These are phyloP conservation scores for Gymnorhina tibicen DNA, from an alignment of 2,113 vertebrate species.

Conservation along the genomic window DNA sequence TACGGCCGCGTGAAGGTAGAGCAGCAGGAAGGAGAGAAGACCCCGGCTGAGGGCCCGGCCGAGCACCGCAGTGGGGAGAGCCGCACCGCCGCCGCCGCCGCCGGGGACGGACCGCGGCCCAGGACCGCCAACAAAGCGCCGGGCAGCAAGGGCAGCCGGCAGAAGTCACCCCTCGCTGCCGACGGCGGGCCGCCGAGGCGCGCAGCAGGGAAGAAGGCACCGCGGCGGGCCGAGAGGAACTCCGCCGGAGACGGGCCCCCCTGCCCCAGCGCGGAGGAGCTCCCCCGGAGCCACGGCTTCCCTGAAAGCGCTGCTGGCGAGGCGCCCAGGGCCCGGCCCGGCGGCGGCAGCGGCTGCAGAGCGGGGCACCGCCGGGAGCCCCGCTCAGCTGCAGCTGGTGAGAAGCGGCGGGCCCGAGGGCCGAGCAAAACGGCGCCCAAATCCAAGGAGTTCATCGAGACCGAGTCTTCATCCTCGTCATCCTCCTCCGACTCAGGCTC, in stretches of 20 bases:
- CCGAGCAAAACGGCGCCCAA: constrained; percentile 69
- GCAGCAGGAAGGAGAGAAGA: constrained; percentile 68
- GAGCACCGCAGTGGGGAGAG: constrained; percentile 71
- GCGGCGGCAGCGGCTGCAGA: constrained; percentile 46
- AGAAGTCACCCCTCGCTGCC: constrained; percentile 75
- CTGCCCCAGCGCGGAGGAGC: constrained; percentile 61
- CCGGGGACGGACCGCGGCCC: constrained; percentile 73
- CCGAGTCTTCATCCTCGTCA: constrained; percentile 74
- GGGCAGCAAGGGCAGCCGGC: constrained; percentile 71
- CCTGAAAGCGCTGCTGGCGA: constrained; percentile 13
- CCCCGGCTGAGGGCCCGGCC: constrained; percentile 64
- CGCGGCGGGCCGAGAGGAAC: constrained; percentile 61
- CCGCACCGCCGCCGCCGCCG: constrained; percentile 25
- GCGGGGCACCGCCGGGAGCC: constrained; percentile 57
- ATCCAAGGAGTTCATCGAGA: constrained; percentile 75
- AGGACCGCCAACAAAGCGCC: constrained; percentile 76
- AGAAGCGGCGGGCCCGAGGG: constrained; percentile 71
- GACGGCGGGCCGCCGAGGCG: constrained; percentile 57
- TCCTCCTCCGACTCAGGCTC: constrained; percentile 83
- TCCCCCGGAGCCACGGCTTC: constrained; percentile 34
- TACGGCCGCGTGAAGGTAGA: constrained; percentile 48
- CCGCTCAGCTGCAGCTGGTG: neutral
- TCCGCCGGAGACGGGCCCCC: constrained; percentile 36
- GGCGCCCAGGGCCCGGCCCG: constrained; percentile 64
- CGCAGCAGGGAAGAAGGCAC: constrained; percentile 66